These are phyloP conservation scores for Zaprionus lineosus DNA, from an alignment of 2,888 invertebrate species.

Conservation along the genomic window DNA sequence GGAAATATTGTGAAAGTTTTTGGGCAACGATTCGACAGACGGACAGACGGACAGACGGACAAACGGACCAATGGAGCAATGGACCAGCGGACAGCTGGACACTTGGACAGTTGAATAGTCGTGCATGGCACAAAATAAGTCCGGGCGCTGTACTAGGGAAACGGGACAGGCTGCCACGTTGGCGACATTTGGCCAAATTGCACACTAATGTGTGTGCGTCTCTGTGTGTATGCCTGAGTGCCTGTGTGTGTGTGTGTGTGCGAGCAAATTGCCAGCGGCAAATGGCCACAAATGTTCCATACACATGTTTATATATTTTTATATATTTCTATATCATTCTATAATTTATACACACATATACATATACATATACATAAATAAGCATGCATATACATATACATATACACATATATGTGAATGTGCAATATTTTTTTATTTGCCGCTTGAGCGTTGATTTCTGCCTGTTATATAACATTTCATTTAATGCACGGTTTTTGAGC, in stretches of 20 bases:
- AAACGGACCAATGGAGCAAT: too few relatives aligned
- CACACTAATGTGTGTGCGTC: constrained; percentile 63
- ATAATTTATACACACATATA: too few relatives aligned
- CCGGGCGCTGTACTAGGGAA: constrained; percentile 1
- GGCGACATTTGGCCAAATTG: constrained; percentile 77
- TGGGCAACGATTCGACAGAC: constrained; percentile 36
- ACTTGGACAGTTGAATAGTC: neutral
- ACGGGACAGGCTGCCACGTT: constrained; percentile 68
- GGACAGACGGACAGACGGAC: constrained; percentile 1
- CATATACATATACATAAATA: constrained; percentile 3
- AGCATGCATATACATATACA: constrained; percentile 33
- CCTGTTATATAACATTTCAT: constrained; percentile 75
- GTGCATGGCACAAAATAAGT: too few relatives aligned
- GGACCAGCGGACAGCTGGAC: constrained; percentile 1
- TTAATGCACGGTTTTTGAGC: constrained; percentile 57
- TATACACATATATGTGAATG: too few relatives aligned
- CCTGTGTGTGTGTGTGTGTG: constrained; percentile 12
- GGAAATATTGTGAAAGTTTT: constrained; percentile 76
- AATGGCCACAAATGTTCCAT: constrained; percentile 70
- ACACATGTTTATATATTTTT: constrained; percentile 11
- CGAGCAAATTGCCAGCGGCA: constrained; percentile 63
- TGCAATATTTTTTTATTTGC: constrained; percentile 72
- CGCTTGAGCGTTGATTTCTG: constrained; percentile 71
- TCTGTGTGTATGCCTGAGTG: constrained; percentile 19
- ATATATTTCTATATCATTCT: constrained; percentile 30